Base-by-base conservation (phyloP, 2,113 vertebrate species). In the Salvelinus sp. region DNA sequence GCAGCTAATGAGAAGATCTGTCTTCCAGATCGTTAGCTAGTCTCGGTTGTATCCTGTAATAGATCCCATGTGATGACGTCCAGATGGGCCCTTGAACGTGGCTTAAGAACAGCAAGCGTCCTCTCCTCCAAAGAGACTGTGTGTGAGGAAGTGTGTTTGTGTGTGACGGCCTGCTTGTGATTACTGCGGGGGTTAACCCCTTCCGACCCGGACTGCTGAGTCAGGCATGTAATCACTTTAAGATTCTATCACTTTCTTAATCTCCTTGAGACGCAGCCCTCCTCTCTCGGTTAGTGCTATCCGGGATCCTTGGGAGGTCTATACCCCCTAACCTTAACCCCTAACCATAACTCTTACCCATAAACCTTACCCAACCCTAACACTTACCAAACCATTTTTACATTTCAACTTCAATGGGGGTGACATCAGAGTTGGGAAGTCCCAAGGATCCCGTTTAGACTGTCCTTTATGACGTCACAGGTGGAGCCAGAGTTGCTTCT, bases 51-150 rank as follows among this genome's bases (percentile, higher is more conserved):
- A 81, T 87, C 83, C 84, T 85, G 84, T 89, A 93, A 92, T 93
- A 91, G 89, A 89, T 91, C 86, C 87, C 90, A 92, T 86, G 87
- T 83, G 60, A 80, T 82, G 82, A 85, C 78, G 72, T 83, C 84
- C 86, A 87, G 86, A 90, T 87, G 84, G 84, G 79, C 83, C 71
- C 83, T 76, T 85, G 78, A 90, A 87, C 73, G 72, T 25, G 60
- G 75, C 72, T 78, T 38, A 88, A 86, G 75, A 88, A 92, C 93
- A 91, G 88, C 93, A 89, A 91, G 88, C 93, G 88, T 89, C 85
- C 77, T 89, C 27, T 30, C 47, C 68, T 70, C 64, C 38, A 9
- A 7, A 2, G 38, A 44, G 38, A 10, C 9, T 44, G 38, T 44
- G 44, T 64, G 74, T 28, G 58, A 63, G 72, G 22, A 20, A 13